Evolutionary conservation across 1,140 invertebrate species (phyloP).

Genomic region (Hydropsyche tenuis): DNA sequence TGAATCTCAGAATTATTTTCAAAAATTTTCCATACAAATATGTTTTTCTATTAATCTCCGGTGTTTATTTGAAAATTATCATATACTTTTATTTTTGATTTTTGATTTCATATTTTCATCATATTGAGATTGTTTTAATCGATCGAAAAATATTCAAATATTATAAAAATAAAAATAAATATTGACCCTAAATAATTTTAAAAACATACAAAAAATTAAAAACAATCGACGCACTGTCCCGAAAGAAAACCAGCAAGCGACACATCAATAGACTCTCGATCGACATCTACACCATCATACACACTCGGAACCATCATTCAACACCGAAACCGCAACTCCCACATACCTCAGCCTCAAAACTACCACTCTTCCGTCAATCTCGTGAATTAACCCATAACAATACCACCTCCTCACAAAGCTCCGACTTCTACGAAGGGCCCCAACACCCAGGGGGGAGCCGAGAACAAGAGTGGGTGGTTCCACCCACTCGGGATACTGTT

Average conservation of each 20-base stretch:
- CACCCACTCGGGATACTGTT: too few species aligned
- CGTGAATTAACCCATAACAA: conserved; percentile 15
- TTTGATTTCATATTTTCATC: too few species aligned
- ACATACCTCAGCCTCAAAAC: not conserved
- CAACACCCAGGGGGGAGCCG: too few species aligned
- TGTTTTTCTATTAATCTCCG: too few species aligned
- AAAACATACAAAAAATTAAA: not conserved
- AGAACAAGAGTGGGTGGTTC: too few species aligned
- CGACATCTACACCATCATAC: not conserved
- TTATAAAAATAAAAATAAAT: not conserved
- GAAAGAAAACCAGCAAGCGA: not conserved
- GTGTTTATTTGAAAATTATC: too few species aligned
- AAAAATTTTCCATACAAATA: too few species aligned
- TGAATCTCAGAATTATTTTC: too few species aligned
- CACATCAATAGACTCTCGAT: conserved; percentile 2
- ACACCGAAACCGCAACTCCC: not conserved
- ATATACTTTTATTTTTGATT: too few species aligned
- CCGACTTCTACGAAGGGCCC: too few species aligned
- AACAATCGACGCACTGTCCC: conserved; percentile 7
- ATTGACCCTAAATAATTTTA: not conserved
- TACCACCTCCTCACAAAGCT: not conserved
- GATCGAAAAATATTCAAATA: too few species aligned
- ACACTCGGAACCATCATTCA: not conserved
- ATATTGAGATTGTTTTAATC: too few species aligned
- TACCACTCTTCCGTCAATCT: not conserved